phyloP scores from a whole-genome alignment of 2,888 invertebrate genomes.

The Philereme transversata region DNA sequence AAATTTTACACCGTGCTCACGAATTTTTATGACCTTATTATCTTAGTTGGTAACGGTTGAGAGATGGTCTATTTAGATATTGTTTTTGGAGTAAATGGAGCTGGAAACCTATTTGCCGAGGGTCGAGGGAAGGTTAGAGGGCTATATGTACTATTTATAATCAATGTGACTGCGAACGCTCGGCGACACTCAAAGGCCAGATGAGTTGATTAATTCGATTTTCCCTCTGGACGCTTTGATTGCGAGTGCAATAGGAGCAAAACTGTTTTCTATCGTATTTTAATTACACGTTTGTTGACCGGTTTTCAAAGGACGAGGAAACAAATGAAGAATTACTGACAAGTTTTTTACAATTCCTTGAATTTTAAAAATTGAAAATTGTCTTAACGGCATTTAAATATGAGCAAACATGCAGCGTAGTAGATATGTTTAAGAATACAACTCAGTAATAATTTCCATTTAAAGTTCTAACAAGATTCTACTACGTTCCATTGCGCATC shows the following conservation, averaged over 20 bases:
- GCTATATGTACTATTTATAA: constrained; percentile 49
- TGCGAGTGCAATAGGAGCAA: constrained; percentile 60
- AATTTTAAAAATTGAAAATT: too few relatives aligned
- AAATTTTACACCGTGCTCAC: constrained; percentile 40
- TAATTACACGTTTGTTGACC: constrained; percentile 40
- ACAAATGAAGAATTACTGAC: neutral
- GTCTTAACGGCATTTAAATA: too few relatives aligned
- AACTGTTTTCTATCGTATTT: constrained; percentile 55
- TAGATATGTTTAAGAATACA: constrained; percentile 14
- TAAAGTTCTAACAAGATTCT: constrained; percentile 31
- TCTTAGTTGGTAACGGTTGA: constrained; percentile 32
- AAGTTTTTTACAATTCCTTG: too few relatives aligned
- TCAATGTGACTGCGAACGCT: constrained; percentile 61
- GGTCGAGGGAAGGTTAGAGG: constrained; percentile 30
- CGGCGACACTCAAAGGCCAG: constrained; percentile 68
- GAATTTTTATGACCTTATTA: constrained; percentile 41
- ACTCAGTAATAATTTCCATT: constrained; percentile 28
- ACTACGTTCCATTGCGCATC: constrained; percentile 26
- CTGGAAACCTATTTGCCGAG: constrained; percentile 23
- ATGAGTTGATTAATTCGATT: constrained; percentile 74
- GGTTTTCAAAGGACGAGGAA: constrained; percentile 7
- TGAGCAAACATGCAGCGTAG: neutral
- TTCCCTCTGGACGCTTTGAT: constrained; percentile 71
- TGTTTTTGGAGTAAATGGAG: constrained; percentile 23
- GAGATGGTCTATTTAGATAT: constrained; percentile 26